Percentiles rank a stretch among this genome's conserved stretches.
Evolutionary conservation across 1,140 invertebrate species (phyloP).

Genomic region (Myzus persicae): DNA sequence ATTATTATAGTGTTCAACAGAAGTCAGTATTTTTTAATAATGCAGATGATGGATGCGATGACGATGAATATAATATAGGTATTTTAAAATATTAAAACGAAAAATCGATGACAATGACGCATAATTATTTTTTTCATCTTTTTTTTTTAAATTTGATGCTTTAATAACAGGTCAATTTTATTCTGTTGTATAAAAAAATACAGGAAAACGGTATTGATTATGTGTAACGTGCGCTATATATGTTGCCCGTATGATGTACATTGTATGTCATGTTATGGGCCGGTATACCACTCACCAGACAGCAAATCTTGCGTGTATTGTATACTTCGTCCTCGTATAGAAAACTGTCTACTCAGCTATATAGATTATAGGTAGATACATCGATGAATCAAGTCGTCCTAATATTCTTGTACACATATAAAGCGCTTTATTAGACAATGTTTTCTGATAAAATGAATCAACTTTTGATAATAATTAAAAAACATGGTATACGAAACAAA

Average conservation of each 20-base stretch:
- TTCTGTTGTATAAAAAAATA: background rate
- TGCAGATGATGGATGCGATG: background rate
- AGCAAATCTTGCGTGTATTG: background rate
- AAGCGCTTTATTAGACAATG: background rate
- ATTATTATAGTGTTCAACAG: background rate
- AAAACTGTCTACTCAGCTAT: background rate
- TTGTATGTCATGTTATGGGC: background rate
- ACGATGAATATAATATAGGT: background rate
- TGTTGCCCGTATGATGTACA: background rate
- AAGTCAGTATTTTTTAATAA: background rate
- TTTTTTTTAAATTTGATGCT: background rate
- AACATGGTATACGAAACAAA: too few relatives aligned
- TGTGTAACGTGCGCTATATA: background rate
- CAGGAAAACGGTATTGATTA: background rate
- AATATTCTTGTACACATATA: background rate
- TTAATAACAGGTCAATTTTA: background rate
- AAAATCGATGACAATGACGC: background rate
- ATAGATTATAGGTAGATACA: background rate
- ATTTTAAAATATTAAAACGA: background rate
- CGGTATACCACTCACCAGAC: background rate
- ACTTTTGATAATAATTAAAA: too few relatives aligned
- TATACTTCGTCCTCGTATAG: background rate
- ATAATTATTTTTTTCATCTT: too few relatives aligned
- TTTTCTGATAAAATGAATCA: too few relatives aligned
- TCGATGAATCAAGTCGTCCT: background rate